Conservation (phyloP, 64 coral and sea anemone genomes). For the Porites lutea region DNA sequence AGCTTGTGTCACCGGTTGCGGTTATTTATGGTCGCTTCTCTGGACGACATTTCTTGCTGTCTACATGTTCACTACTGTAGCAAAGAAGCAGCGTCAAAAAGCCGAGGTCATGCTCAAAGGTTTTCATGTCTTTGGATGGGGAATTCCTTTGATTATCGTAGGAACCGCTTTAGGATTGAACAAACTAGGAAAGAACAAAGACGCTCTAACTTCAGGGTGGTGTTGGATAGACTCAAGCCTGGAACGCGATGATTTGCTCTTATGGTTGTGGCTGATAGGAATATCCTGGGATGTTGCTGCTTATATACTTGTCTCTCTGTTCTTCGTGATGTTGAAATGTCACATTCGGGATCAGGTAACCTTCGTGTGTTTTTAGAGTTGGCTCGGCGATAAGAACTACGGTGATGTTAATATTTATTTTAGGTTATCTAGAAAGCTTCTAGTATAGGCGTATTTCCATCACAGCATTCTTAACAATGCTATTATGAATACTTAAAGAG, state of each 20-base stretch:
- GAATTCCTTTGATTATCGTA: constrained; percentile 62
- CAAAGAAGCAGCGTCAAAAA: constrained; percentile 45
- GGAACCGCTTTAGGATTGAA: constrained; percentile 32
- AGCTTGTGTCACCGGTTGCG: constrained; percentile 77
- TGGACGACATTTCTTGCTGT: constrained; percentile 93
- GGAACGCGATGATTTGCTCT: not conserved
- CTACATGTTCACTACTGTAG: constrained; percentile 69
- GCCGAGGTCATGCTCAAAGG: constrained; percentile 70
- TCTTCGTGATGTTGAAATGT: constrained; percentile 70
- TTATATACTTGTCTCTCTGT: constrained; percentile 56
- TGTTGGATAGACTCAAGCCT: constrained; percentile 74
- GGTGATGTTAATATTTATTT: too few species aligned
- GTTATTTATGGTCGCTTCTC: constrained; percentile 87
- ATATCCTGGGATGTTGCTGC: constrained; percentile 89
- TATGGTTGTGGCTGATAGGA: constrained; percentile 89
- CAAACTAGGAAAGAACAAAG: constrained; percentile 65
- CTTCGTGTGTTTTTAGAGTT: too few species aligned
- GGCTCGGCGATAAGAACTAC: too few species aligned
- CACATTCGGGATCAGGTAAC: constrained; percentile 74
- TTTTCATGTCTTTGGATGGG: constrained; percentile 83
- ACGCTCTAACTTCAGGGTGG: constrained; percentile 69
- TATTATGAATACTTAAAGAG: too few species aligned
- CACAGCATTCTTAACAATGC: too few species aligned
- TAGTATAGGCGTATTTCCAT: too few species aligned
- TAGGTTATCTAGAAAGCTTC: too few species aligned